Percentiles rank a stretch among this genome's conserved stretches.
Evolutionary conservation across 2,113 vertebrate genomes (phyloP).

Genomic region (Coracopsis vasa): DNA sequence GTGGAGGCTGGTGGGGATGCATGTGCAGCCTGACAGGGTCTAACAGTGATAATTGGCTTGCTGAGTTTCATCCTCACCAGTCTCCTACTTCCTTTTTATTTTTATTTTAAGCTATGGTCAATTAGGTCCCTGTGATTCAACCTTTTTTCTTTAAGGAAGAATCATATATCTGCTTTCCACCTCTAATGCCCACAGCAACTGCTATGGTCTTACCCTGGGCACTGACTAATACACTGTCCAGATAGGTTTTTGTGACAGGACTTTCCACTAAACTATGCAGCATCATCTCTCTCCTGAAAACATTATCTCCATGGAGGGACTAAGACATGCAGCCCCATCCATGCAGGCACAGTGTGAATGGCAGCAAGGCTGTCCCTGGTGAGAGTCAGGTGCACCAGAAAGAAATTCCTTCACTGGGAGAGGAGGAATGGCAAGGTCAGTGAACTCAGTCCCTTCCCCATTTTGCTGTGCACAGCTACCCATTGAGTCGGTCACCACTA

Average conservation of each 20-base stretch:
- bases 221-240: neutral
- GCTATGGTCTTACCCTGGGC: neutral
- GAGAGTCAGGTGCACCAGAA: neutral
- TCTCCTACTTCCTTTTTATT: neutral
- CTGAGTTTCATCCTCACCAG: neutral
- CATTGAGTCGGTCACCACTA: accelerated
- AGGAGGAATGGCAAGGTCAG: neutral
- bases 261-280: neutral
- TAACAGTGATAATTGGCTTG: neutral
- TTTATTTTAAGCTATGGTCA: neutral
- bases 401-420: neutral
- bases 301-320: neutral
- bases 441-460: neutral
- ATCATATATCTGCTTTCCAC: neutral
- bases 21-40: neutral
- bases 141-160: neutral
- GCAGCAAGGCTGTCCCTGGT: neutral
- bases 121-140: neutral
- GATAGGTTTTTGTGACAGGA: neutral
- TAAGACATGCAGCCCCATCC: neutral
- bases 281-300: neutral
- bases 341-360: neutral
- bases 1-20: neutral
- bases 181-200: neutral
- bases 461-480: neutral